Percentiles rank a stretch among this genome's conserved stretches.
These are phyloP conservation scores for Caenorhabditis sulstoni DNA, from an alignment of 2,888 invertebrate species.

Conservation along the genomic window DNA sequence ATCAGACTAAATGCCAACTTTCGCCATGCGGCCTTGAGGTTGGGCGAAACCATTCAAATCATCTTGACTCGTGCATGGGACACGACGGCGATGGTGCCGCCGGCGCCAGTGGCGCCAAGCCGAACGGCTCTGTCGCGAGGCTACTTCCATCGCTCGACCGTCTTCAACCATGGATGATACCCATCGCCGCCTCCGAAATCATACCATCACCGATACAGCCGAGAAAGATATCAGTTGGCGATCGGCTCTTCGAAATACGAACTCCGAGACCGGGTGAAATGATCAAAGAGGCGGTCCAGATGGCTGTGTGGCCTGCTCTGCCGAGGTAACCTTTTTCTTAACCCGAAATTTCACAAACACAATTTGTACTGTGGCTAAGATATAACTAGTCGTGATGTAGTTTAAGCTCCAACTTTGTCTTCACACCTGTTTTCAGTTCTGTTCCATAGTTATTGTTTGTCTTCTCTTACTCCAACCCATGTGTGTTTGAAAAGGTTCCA, in stretches of 20 bases:
- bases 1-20: constrained; percentile 36
- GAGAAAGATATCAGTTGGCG: constrained; percentile 60
- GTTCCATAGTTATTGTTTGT: too few relatives aligned
- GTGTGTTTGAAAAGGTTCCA: too few relatives aligned
- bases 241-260: constrained; percentile 65
- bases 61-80: constrained; percentile 55
- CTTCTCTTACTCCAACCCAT: too few relatives aligned
- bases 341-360: background rate
- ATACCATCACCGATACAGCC: constrained; percentile 72
- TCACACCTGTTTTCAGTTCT: too few relatives aligned
- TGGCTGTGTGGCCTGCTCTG: constrained; percentile 73
- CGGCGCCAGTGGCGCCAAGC: constrained; percentile 51
- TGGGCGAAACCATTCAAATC: background rate
- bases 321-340: constrained; percentile 61
- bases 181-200: constrained; percentile 68
- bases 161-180: constrained; percentile 77
- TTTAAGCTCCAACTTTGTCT: background rate
- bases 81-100: constrained; percentile 54
- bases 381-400: background rate
- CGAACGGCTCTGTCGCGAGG: constrained; percentile 40
- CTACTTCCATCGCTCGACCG: constrained; percentile 66
- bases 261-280: constrained; percentile 67
- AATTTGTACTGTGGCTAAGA: background rate
- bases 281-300: constrained; percentile 71
- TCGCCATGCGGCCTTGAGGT: constrained; percentile 39